Evolutionary conservation across 2,113 vertebrate genomes (phyloP), one percentile per base, ranked within the genome.

Genomic region (Daubentonia madagascariensis): DNA sequence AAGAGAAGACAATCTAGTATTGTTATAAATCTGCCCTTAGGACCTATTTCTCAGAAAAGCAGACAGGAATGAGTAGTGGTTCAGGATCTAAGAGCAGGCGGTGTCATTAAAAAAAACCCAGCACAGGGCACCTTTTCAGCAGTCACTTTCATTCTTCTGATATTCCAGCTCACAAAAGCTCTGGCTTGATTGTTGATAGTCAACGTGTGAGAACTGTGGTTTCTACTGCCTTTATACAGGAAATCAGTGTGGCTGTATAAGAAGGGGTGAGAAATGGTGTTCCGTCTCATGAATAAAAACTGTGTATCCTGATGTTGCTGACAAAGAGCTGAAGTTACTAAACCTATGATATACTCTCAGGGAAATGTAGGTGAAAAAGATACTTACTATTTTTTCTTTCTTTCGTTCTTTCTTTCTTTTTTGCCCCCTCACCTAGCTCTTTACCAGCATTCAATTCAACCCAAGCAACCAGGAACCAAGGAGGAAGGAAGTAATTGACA

Each of bases 401-500:
- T 57, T 35, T 48, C 3, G 54, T 37, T 85, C 52, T 59, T 52
- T 63, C 61, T 25, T 63, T 61, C 10, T 25, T 28, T 59, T 22
- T 22, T 22, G 13, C 1, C 9, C 17, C 32, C 28, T 76, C 72
- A 96, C 86, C 73, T 80, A 92, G 40, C 93, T 98, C 94, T 98
- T 98, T 97, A 97, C 98, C 96, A 96, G 97, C 52, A 54, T 98
- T 98, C 98, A 98, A 85, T 97, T 98, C 98, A 97, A 98, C 97
- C 94, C 95, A 97, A 98, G 97, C 97, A 98, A 98, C 97, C 90
- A 96, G 43, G 1, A 98, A 94, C 52, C 48, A 87, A 98, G 97
- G 96, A 98, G 93, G 93, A 97, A 99, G 98, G 97, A 98, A 98
- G 98, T 98, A 98, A 99, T 98, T 99, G 99, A 99, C 98, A 99